Conservation (phyloP, 2,888 invertebrate genomes). For the Scaptomyza tumidula region DNA sequence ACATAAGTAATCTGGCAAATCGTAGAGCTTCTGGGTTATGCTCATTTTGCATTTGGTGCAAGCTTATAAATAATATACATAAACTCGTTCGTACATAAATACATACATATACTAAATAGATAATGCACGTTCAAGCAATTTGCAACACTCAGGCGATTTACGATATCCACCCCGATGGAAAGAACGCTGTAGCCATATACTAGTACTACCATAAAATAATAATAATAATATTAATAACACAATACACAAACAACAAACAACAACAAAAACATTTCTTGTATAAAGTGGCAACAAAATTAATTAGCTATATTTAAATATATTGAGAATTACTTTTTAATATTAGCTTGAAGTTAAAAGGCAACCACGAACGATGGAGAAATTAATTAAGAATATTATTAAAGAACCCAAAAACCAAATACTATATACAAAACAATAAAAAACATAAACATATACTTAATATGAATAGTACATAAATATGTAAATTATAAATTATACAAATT, state of each 20-base stretch:
- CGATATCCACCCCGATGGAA: slow-evolving; percentile 27
- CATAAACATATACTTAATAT: slow-evolving; percentile 40
- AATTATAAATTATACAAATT: slow-evolving; percentile 59
- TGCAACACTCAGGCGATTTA: slow-evolving; percentile 16
- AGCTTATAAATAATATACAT: slow-evolving; percentile 41
- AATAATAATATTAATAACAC: slow-evolving; percentile 30
- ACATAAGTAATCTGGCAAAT: slow-evolving; percentile 41
- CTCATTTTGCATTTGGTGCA: slow-evolving; percentile 44
- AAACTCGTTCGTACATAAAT: slow-evolving; percentile 37
- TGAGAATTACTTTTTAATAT: slow-evolving; percentile 77
- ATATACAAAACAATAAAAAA: slow-evolving; percentile 46
- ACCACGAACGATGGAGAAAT: slow-evolving; percentile 36
- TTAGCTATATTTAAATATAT: slow-evolving; percentile 71
- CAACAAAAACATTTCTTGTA: slow-evolving; percentile 64
- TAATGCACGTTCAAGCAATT: slow-evolving; percentile 45
- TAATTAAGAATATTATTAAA: slow-evolving; percentile 36
- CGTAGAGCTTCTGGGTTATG: slow-evolving; percentile 36
- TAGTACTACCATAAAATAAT: slow-evolving; percentile 16
- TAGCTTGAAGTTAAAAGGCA: slow-evolving; percentile 64
- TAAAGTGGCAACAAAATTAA: slow-evolving; percentile 66
- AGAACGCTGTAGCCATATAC: slow-evolving; percentile 29
- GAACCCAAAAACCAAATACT: slow-evolving; percentile 30
- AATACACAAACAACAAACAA: slow-evolving; percentile 47
- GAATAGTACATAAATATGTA: slow-evolving; percentile 48
- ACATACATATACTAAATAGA: slow-evolving; percentile 46